Conservation (phyloP, 2,888 invertebrate genomes). For the Plemyria rubiginata region DNA sequence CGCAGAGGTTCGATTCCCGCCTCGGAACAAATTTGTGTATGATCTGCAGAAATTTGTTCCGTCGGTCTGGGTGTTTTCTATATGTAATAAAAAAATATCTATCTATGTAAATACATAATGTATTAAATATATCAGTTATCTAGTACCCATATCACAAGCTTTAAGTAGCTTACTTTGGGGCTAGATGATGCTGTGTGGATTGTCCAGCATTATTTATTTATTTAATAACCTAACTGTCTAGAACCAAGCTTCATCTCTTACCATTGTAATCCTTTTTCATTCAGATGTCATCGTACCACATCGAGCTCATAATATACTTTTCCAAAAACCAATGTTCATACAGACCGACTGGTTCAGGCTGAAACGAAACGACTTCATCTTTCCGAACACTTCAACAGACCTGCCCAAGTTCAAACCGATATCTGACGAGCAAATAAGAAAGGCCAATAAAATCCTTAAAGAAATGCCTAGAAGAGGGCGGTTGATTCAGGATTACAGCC, state of each 20-base stretch:
- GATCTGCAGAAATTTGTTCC: no score
- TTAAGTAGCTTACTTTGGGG: no score
- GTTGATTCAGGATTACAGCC: constrained; percentile 47
- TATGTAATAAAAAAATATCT: no score
- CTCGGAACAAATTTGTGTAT: no score
- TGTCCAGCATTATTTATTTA: no score
- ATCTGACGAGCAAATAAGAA: constrained; percentile 73
- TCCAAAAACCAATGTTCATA: constrained; percentile 76
- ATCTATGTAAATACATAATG: no score
- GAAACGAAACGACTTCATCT: constrained; percentile 61
- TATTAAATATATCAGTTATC: no score
- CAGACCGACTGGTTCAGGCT: constrained; percentile 60
- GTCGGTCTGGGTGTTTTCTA: no score
- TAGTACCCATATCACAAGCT: no score
- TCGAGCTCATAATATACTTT: constrained; percentile 68
- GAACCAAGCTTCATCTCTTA: constrained; percentile 36
- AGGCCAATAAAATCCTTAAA: constrained; percentile 69
- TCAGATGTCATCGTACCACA: constrained; percentile 81
- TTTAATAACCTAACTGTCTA: constrained; percentile 23
- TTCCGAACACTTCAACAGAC: constrained; percentile 62
- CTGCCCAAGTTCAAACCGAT: constrained; percentile 77
- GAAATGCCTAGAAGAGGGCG: constrained; percentile 61
- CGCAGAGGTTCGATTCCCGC: no score
- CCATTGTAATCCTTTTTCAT: constrained; percentile 53
- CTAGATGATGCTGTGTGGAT: no score